Percentiles rank a stretch among this genome's conserved stretches.
These are phyloP conservation scores for Epinephelus lanceolatus DNA, from an alignment of 2,113 vertebrate species.

Conservation along the genomic window DNA sequence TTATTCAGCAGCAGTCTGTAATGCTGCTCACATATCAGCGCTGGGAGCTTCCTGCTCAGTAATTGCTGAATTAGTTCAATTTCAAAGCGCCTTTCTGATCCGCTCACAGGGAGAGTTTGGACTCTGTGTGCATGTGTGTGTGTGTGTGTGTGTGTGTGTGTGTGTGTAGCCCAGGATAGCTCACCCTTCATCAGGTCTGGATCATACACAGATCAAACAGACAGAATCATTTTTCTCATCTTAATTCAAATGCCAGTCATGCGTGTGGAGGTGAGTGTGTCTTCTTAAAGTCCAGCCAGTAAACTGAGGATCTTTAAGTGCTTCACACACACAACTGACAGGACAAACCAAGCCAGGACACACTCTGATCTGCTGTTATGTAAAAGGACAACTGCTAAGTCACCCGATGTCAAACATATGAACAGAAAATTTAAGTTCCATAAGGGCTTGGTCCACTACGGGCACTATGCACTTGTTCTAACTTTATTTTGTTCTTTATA, in stretches of 20 bases:
- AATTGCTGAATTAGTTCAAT: slow-evolving; percentile 79
- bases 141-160: neutral
- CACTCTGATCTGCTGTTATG: neutral
- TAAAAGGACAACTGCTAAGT: neutral
- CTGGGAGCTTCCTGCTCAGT: slow-evolving; percentile 59
- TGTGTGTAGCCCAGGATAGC: neutral
- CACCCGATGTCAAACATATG: neutral
- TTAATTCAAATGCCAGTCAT: slow-evolving; percentile 47
- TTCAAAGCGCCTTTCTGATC: slow-evolving; percentile 75
- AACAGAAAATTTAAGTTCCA: neutral
- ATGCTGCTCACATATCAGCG: slow-evolving; percentile 68
- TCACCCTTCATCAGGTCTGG: slow-evolving; percentile 32
- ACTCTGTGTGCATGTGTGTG: slow-evolving; percentile 3
- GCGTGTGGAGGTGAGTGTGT: slow-evolving; percentile 12
- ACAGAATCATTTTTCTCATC: slow-evolving; percentile 49
- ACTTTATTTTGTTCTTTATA: too few relatives aligned
- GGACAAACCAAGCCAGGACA: neutral
- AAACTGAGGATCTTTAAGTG: neutral
- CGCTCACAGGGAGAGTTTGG: slow-evolving; percentile 31
- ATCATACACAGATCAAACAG: slow-evolving; percentile 68
- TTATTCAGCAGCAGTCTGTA: slow-evolving; percentile 43
- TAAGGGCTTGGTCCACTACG: too few relatives aligned
- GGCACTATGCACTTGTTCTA: too few relatives aligned
- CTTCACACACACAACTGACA: slow-evolving; percentile 3
- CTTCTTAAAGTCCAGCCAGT: neutral